Evolutionary conservation across 1,140 invertebrate genomes (phyloP).

Genomic region (Achatina immaculata): DNA sequence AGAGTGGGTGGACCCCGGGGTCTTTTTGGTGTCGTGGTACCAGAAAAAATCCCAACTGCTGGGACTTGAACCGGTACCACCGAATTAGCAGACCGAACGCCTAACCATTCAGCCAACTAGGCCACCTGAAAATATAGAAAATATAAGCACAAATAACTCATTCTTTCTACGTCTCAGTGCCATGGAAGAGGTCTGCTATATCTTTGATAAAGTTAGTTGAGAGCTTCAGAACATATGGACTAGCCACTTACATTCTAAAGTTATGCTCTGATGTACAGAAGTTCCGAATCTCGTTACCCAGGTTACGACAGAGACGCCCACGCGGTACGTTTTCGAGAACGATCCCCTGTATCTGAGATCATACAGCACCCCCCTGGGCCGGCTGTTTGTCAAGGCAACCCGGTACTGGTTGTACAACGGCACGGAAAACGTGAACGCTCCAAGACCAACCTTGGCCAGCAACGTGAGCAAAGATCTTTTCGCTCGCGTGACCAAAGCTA

Average conservation of each 20-base stretch:
- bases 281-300: not conserved
- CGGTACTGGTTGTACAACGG: conserved; percentile 9
- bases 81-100: no score
- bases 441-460: not conserved
- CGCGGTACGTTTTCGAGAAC: conserved; percentile 1
- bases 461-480: not conserved
- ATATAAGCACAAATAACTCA: no score
- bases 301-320: not conserved
- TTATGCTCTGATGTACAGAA: not conserved
- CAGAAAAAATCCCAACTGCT: no score
- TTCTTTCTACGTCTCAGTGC: no score
- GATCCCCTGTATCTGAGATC: not conserved
- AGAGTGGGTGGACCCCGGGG: no score
- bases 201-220: not conserved
- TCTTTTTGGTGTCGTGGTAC: no score
- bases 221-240: not conserved
- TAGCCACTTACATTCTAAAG: not conserved
- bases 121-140: no score
- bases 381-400: not conserved
- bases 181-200: no score
- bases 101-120: no score
- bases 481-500: not conserved
- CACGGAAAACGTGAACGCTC: not conserved
- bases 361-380: not conserved
- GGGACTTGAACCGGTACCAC: no score